phyloP scores from a whole-genome alignment of 1,140 invertebrate genomes.

The Drosophila parvula region DNA sequence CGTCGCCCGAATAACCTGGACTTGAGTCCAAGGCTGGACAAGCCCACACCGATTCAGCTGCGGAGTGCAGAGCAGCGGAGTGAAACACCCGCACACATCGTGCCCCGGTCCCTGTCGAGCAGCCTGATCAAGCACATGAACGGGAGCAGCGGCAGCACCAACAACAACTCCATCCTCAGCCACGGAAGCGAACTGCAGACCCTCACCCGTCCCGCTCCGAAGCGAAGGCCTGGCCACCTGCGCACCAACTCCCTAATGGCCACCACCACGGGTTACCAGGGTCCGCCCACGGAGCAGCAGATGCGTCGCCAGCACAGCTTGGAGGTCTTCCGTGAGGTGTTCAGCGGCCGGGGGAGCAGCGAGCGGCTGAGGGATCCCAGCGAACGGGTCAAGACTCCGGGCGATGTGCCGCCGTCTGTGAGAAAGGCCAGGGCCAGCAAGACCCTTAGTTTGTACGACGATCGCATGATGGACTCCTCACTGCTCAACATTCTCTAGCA shows the following conservation, averaged over 20 bases:
- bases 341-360: constrained; percentile 86
- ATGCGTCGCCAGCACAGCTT: constrained; percentile 86
- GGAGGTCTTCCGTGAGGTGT: constrained; percentile 89
- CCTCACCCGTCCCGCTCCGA: constrained; percentile 40
- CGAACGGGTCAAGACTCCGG: constrained; percentile 91
- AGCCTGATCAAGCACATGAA: constrained; percentile 76
- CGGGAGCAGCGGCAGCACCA: constrained; percentile 38
- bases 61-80: constrained; percentile 72
- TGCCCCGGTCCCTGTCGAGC: constrained; percentile 75
- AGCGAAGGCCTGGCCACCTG: constrained; percentile 67
- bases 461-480: constrained; percentile 91
- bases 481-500: constrained; percentile 84
- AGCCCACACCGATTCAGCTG: constrained; percentile 50
- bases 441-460: constrained; percentile 93
- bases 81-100: constrained; percentile 74
- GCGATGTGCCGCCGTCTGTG: constrained; percentile 91
- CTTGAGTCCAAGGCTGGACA: constrained; percentile 52
- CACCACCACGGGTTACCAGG: constrained; percentile 22
- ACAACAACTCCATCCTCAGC: constrained; percentile 48
- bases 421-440: constrained; percentile 86
- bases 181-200: constrained; percentile 67
- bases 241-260: constrained; percentile 72
- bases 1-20: constrained; percentile 79
- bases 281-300: constrained; percentile 63
- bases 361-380: constrained; percentile 89